Evolutionary conservation across 2,888 invertebrate genomes (phyloP), one percentile per base, ranked within the genome.

Genomic region (Drosophila setosimentum): DNA sequence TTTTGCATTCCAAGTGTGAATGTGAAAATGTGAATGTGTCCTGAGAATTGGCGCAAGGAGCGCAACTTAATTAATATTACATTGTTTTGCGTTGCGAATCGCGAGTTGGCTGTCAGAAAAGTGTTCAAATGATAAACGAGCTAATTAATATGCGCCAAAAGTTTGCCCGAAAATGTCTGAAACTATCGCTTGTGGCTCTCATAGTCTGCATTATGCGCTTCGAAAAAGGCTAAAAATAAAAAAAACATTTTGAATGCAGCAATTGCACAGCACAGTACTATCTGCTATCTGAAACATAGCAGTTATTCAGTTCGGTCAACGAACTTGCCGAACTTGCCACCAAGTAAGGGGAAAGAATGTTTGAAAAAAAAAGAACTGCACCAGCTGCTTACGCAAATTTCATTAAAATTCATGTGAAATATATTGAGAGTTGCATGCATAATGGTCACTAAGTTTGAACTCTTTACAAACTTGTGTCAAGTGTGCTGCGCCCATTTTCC

Each of bases 351-450:
- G 3, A 27, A 37, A 13, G 53, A 54, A 35, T 24, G 45, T 24
- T 24, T 16, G 3, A 24, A 11, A 49, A 51, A n/a, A 42, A 29
- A n/a, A n/a, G n/a, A 10, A 42, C 11, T 29, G 57, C 33, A 51
- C 29, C 70, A 73, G 55, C 61, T 72, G 65, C 62, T 63, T 66
- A 78, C 75, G 68, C 48, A 72, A 68, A 68, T 76, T 84, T 82
- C 88, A 85, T 85, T 85, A 85, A 87, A 85, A 85, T 85, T 87
- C 88, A 85, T 85, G 78, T 79, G 84, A 87, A 87, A 87, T 85
- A 87, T 85, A 87, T 87, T 85, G 88, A 82, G 83, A 87, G 80
- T 83, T 85, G 85, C 88, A 85, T 85, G 88, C 85, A 85, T 85
- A 87, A 85, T 85, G 86, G 85, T 83, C 86, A 87, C 88, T 82